These are phyloP conservation scores for Tylochromis polylepis DNA, from an alignment of 2,113 vertebrate species.

Conservation along the genomic window DNA sequence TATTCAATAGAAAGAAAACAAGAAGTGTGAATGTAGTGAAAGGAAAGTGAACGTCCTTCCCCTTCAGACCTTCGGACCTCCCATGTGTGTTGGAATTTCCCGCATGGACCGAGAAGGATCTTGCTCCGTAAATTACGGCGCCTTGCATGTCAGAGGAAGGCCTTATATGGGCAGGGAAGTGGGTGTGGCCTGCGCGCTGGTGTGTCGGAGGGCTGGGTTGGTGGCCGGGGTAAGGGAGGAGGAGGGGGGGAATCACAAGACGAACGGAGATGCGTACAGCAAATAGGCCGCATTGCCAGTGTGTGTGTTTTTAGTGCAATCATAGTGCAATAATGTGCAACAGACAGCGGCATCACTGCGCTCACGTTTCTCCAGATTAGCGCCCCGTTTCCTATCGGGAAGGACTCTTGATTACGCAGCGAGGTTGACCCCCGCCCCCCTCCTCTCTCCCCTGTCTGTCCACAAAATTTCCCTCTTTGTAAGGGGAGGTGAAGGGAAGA, in stretches of 20 bases:
- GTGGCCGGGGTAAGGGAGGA: not conserved
- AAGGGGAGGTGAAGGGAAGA: not conserved
- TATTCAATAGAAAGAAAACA: not conserved
- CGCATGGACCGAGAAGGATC: slow-evolving; percentile 62
- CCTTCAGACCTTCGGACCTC: slow-evolving; percentile 13
- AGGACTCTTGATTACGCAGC: slow-evolving; percentile 18
- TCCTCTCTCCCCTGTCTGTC: not conserved
- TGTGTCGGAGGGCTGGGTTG: not conserved
- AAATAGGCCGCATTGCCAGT: slow-evolving; percentile 21
- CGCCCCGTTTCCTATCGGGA: not conserved
- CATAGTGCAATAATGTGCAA: slow-evolving; percentile 58
- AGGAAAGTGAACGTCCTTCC: slow-evolving; percentile 6
- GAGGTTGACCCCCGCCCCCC: slow-evolving; percentile 6
- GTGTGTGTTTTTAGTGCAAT: slow-evolving; percentile 51
- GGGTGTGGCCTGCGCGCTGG: slow-evolving; percentile 61
- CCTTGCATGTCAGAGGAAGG: slow-evolving; percentile 57
- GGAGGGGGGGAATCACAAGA: slow-evolving; percentile 69
- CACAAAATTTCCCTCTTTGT: slow-evolving; percentile 20
- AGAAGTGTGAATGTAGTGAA: not conserved
- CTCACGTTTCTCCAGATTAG: slow-evolving; percentile 33
- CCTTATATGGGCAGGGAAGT: slow-evolving; percentile 76
- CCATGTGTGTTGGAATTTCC: slow-evolving; percentile 76
- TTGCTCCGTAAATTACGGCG: slow-evolving; percentile 69
- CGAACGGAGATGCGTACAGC: slow-evolving; percentile 36
- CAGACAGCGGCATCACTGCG: slow-evolving; percentile 4